These are phyloP conservation scores for Protodeltote pygarga DNA, from an alignment of 2,888 invertebrate genomes.

Conservation along the genomic window DNA sequence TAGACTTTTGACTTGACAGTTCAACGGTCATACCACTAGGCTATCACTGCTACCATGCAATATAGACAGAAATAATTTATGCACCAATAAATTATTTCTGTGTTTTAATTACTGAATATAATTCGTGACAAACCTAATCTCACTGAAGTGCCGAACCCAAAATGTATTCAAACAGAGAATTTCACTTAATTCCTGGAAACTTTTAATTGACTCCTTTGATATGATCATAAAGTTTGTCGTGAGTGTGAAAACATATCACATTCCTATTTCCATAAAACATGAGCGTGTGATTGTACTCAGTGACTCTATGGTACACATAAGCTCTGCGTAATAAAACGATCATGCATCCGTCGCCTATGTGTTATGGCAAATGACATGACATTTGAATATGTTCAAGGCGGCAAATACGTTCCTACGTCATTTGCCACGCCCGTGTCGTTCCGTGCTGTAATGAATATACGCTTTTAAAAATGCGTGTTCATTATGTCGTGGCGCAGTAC, in stretches of 20 bases:
- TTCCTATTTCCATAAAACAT: background rate
- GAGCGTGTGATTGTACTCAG: background rate
- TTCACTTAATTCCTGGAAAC: slow-evolving; percentile 17
- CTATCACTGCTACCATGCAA: too few relatives aligned
- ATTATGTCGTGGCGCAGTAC: slow-evolving; percentile 19
- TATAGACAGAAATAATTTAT: too few relatives aligned
- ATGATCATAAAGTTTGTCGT: slow-evolving; percentile 6
- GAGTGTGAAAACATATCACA: too few relatives aligned
- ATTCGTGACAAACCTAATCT: too few relatives aligned
- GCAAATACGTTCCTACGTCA: slow-evolving; percentile 4
- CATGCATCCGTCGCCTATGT: background rate
- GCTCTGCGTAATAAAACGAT: slow-evolving; percentile 18
- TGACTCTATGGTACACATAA: background rate
- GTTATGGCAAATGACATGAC: slow-evolving; percentile 20
- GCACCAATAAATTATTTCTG: too few relatives aligned
- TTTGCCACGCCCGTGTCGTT: slow-evolving; percentile 12
- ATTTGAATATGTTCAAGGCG: slow-evolving; percentile 38
- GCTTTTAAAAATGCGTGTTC: slow-evolving; percentile 18
- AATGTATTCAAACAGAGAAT: too few relatives aligned
- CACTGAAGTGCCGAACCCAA: too few relatives aligned
- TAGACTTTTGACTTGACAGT: too few relatives aligned
- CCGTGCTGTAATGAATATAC: background rate
- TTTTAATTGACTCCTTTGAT: slow-evolving; percentile 27
- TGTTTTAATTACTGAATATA: too few relatives aligned
- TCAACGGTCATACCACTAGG: too few relatives aligned